Percentiles rank a stretch among this genome's conserved stretches.
Conservation (phyloP, 2,797 vertebrate genomes). For the Erethizon dorsatum region DNA sequence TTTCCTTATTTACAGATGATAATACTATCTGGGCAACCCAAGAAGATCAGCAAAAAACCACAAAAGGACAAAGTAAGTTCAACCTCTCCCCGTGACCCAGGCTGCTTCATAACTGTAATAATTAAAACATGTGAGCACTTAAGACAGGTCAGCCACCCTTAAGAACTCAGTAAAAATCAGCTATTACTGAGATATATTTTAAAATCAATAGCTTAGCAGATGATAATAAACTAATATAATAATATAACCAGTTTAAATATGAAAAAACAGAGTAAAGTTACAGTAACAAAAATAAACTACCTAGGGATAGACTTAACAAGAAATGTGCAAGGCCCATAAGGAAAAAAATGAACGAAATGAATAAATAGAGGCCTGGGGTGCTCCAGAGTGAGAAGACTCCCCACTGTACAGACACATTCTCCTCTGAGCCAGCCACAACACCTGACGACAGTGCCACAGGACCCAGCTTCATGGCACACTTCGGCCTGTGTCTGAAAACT, state of each 20-base stretch:
- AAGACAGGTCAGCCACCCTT: neutral
- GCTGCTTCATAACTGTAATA: neutral
- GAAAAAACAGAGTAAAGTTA: slow-evolving; percentile 31
- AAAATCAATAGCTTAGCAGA: neutral
- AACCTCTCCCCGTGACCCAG: neutral
- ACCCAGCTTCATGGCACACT: no score
- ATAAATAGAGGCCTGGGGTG: neutral
- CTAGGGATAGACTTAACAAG: neutral
- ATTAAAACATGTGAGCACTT: neutral
- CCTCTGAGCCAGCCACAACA: neutral
- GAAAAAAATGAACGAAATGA: neutral
- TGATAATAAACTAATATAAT: neutral
- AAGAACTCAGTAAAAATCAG: slow-evolving; percentile 1
- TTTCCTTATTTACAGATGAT: slow-evolving; percentile 2
- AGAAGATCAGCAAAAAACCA: neutral
- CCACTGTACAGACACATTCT: neutral
- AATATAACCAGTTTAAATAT: neutral
- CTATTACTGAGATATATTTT: neutral
- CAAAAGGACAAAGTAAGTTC: neutral
- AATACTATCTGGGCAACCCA: neutral
- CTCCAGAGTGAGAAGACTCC: neutral
- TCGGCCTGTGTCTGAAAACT: neutral
- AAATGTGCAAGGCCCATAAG: neutral
- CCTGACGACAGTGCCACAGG: neutral
- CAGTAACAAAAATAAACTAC: neutral